Evolutionary conservation across 2,113 vertebrate genomes (phyloP), one percentile per base, ranked within the genome.

Genomic region (Pterocles burchelli): DNA sequence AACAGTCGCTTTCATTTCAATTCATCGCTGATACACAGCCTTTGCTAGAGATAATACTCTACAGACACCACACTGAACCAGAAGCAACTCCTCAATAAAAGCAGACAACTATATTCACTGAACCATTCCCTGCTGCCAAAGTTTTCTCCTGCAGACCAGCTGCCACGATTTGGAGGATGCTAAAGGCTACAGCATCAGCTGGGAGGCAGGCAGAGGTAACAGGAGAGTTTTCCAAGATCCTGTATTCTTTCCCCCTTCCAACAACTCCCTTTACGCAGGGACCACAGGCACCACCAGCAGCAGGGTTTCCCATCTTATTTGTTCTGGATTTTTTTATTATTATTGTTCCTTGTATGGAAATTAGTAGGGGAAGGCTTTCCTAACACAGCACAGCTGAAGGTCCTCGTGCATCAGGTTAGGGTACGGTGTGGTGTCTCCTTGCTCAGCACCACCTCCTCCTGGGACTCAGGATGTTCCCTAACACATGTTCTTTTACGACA

Each of bases 381-480:
- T 18, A 25, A 7, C 1, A 45, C 3, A 66, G 54, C 51, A 29
- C 55, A 75, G 66, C 1, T 55, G 26, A 62, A 89, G n/a, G 36
- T 19, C 24, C 24, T 54, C 4, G 4, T 0, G 0, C 4, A 1
- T 41, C 3, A 48, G 4, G 9, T 62, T 7, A 54, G 67, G 49
- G 21, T 9, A n/a, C 0, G 0, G 16, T 21, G 16, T 0, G 1
- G n/a, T 28, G 2, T 18, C 26, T 48, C 48, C 43, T 7, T 4
- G 28, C 14, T 49, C 63, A 28, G 74, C 57, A 76, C 6, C 9
- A 33, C 43, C 73, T 80, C 34, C 74, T 75, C 45, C 21, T 2
- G 10, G 57, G 43, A 67, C 28, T 9, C 36, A 13, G 1, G 0
- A 46, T 7, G 3, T 41, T 85, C 95, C 70, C 43, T 12, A 36